Evolutionary conservation across 2,113 vertebrate species (phyloP).

Genomic region (Stomatorhinus ivindoensis): DNA sequence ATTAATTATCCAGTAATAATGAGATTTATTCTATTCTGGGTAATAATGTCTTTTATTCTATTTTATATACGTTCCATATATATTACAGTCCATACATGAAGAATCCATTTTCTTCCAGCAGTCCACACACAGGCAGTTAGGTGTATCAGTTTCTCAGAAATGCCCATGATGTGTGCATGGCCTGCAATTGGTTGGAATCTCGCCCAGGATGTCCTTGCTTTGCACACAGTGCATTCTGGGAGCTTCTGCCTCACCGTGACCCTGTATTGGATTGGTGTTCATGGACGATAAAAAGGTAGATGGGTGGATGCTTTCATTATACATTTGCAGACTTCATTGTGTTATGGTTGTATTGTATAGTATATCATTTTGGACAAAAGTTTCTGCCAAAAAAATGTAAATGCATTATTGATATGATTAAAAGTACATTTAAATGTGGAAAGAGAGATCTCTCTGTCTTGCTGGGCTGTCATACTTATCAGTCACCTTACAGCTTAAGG

Average conservation of each 20-base stretch:
- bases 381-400: not conserved
- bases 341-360: not conserved
- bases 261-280: not conserved
- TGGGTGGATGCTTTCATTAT: not conserved
- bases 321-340: not conserved
- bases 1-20: not conserved
- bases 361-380: not conserved
- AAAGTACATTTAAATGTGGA: not conserved
- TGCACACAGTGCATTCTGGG: not conserved
- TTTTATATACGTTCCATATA: not conserved
- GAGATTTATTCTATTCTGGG: not conserved
- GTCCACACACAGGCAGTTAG: not conserved
- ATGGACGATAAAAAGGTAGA: not conserved
- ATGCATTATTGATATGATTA: not conserved
- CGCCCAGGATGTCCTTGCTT: not conserved
- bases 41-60: not conserved
- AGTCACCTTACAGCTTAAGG: not conserved
- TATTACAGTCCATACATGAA: not conserved
- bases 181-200: not conserved
- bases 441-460: not conserved
- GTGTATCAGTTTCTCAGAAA: no score
- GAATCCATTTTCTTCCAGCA: not conserved
- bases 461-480: not conserved
- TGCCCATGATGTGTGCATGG: no score
- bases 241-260: not conserved